Evolutionary conservation across 2,888 invertebrate species (phyloP).

Genomic region (Serrognathus titanus): DNA sequence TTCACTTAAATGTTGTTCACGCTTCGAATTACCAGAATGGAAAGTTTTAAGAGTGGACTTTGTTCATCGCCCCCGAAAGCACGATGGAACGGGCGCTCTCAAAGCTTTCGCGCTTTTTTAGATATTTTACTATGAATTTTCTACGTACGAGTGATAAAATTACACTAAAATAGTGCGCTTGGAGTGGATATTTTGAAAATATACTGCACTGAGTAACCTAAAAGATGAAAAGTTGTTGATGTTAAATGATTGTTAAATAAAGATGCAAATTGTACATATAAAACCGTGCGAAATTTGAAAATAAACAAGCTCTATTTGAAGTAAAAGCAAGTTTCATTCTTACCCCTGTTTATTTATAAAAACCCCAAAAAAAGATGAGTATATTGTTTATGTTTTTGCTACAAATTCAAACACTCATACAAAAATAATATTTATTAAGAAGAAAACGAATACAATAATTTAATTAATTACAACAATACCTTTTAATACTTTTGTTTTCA

Average conservation of each 20-base stretch:
- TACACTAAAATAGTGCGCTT: conserved; percentile 29
- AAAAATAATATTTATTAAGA: too few relatives aligned
- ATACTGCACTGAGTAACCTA: conserved; percentile 47
- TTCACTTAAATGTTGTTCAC: conserved; percentile 31
- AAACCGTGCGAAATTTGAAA: conserved; percentile 35
- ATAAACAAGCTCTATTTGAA: conserved; percentile 29
- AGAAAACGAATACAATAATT: too few relatives aligned
- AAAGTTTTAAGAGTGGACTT: too few relatives aligned
- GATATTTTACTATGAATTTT: conserved; percentile 37
- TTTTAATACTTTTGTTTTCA: too few relatives aligned
- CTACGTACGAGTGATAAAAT: conserved; percentile 36
- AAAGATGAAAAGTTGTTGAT: conserved; percentile 62
- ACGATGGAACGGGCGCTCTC: conserved; percentile 25
- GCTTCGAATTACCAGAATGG: conserved; percentile 19
- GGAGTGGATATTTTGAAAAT: conserved; percentile 23
- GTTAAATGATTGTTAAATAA: conserved; percentile 70
- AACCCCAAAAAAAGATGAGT: background rate
- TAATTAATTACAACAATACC: too few relatives aligned
- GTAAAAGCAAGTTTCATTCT: background rate
- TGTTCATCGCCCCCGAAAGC: background rate
- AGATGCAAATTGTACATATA: conserved; percentile 72
- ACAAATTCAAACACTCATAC: too few relatives aligned
- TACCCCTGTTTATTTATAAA: background rate
- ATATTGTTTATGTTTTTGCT: too few relatives aligned
- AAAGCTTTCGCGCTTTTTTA: conserved; percentile 35